Conservation (phyloP, 2,797 vertebrate species). For the Zalophus californianus region DNA sequence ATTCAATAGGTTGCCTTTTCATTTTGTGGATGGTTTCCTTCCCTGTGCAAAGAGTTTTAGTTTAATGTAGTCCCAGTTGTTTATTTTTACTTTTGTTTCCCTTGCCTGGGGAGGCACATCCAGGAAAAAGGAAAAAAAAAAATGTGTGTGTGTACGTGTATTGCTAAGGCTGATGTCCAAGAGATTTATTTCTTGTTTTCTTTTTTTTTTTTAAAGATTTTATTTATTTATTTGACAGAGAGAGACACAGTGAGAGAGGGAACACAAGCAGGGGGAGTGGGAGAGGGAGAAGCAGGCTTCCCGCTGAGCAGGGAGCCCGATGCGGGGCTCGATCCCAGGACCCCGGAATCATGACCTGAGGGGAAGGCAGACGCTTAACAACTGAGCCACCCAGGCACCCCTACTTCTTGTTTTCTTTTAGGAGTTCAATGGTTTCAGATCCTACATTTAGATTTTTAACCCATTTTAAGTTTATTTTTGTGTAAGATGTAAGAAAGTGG, state of each 20-base stretch:
- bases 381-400: too few species aligned
- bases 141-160: neutral
- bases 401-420: neutral
- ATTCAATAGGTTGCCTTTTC: neutral
- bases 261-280: too few species aligned
- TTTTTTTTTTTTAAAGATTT: too few species aligned
- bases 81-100: neutral
- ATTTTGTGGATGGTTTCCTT: neutral
- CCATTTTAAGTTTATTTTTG: neutral
- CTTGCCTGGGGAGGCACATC: neutral
- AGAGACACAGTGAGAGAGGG: too few species aligned
- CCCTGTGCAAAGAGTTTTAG: neutral
- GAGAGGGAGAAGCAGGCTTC: too few species aligned
- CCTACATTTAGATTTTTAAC: neutral
- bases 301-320: too few species aligned
- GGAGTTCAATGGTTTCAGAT: neutral
- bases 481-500: neutral
- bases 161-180: neutral
- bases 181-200: neutral
- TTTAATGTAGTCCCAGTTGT: neutral
- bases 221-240: too few species aligned
- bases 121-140: neutral
- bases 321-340: too few species aligned
- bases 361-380: too few species aligned
- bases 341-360: too few species aligned